Base-by-base conservation (phyloP, 2,797 vertebrate species). In the Eurystomus glaucurus region DNA sequence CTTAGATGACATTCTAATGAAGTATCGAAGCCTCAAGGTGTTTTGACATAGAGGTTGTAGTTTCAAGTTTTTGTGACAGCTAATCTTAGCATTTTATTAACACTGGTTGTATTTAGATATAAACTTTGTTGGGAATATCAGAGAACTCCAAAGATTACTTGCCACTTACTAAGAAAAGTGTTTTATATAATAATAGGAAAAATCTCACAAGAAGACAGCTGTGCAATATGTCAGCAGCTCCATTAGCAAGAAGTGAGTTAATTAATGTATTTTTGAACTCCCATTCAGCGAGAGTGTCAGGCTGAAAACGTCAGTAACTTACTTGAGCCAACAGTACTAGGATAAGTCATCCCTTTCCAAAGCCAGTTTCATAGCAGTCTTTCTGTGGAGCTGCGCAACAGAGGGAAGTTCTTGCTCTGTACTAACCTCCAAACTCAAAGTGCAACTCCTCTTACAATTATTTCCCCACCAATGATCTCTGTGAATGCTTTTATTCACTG, bases 71-170 rank as follows among this genome's bases (percentile, higher is more conserved):
- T 87, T 90, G 41, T 87, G 68, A 74, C 9, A 81, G 52, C 33
- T 81, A 81, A 23, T 58, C 65, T 33, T 80, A 77, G 35, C 48
- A 57, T 58, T 95, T 88, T 77, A 81, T 83, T 89, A 75, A 84
- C 33, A 51, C 10, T 85, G 28, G 66, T 61, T 66, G 54, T 21
- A 93, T 46, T 45, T 78, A 46, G 39, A 26, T 60, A 43, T 33
- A 89, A 91, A 91, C 39, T 69, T 82, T 50, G 11, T 12, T 46
- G 74, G 18, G 25, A 90, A 51, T 82, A 96, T 64, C 70, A 93
- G n/a, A 95, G 62, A 76, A 23, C 31, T 95, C 71, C 70, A 71
- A 31, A 82, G n/a, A 31, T 35, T 4, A 84, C 54, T 64, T 83
- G 8, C 4, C 18, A 54, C 11, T 84, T 69, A 13, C 12, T 86